Conservation (phyloP, 2,888 invertebrate genomes). For the Dysmachus trigonus region DNA sequence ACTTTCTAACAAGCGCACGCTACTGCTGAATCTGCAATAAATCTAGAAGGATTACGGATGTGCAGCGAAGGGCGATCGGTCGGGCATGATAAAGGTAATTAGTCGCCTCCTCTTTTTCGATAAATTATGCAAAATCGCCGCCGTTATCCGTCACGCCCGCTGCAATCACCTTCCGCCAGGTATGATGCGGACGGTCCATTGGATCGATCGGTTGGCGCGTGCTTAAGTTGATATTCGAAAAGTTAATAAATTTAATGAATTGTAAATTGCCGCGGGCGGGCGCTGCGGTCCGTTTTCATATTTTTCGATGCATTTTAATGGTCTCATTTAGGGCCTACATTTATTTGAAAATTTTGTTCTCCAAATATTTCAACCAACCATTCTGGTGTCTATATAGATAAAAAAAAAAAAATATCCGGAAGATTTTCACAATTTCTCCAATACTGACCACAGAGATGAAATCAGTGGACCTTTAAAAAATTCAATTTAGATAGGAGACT, state of each 20-base stretch:
- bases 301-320: not conserved
- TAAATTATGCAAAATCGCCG: constrained; percentile 5
- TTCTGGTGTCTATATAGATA: too few relatives aligned
- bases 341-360: too few relatives aligned
- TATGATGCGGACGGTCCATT: not conserved
- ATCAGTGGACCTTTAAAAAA: not conserved
- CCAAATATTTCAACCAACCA: not conserved
- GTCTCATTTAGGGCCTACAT: not conserved
- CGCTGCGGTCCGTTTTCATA: not conserved
- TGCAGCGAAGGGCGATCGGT: not conserved
- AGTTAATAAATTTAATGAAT: not conserved
- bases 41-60: not conserved
- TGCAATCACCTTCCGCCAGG: not conserved
- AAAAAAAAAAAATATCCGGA: not conserved
- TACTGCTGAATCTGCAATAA: not conserved
- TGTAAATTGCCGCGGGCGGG: not conserved
- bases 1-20: not conserved
- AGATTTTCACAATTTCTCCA: not conserved
- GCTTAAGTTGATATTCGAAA: not conserved
- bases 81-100: constrained; percentile 2
- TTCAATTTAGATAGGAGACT: not conserved
- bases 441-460: not conserved
- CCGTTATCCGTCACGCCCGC: not conserved
- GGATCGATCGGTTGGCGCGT: not conserved
- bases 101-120: constrained; percentile 24